A percentile compares a stretch with the other conserved stretches of the same genome.
Conservation (phyloP, 2,888 invertebrate genomes). For the Perizoma flavofasciatum region DNA sequence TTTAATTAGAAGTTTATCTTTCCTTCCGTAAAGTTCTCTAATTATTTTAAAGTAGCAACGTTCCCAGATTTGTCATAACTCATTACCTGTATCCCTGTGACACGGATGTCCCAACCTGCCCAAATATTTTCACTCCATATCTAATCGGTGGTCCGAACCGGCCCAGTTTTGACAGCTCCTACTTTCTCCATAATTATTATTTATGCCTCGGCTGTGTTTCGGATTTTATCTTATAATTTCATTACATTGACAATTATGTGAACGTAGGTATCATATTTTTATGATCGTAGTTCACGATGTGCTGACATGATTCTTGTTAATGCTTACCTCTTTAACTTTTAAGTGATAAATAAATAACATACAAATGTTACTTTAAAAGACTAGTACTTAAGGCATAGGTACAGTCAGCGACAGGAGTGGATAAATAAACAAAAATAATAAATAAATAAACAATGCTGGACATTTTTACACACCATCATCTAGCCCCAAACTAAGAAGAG, state of each 20-base stretch:
- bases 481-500: too few species aligned
- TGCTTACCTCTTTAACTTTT: conserved; percentile 15
- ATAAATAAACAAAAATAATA: too few species aligned
- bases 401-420: too few species aligned
- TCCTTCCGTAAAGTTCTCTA: neutral
- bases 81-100: conserved; percentile 22
- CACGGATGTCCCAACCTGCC: conserved; percentile 42
- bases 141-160: conserved; percentile 52
- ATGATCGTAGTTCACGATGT: conserved; percentile 31
- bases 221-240: conserved; percentile 49
- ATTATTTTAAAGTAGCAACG: conserved; percentile 2
- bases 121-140: conserved; percentile 65
- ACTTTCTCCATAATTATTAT: conserved; percentile 81
- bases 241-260: conserved; percentile 49
- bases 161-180: conserved; percentile 42
- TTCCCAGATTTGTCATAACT: conserved; percentile 34
- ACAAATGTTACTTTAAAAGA: too few species aligned
- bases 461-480: too few species aligned
- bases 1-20: too few species aligned
- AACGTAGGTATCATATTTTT: conserved; percentile 43
- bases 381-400: too few species aligned
- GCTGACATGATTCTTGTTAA: conserved; percentile 31
- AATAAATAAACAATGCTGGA: too few species aligned
- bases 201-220: conserved; percentile 55
- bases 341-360: neutral